Evolutionary conservation across 1,140 invertebrate genomes (phyloP).

Genomic region (Pogonognathellus flavescens): DNA sequence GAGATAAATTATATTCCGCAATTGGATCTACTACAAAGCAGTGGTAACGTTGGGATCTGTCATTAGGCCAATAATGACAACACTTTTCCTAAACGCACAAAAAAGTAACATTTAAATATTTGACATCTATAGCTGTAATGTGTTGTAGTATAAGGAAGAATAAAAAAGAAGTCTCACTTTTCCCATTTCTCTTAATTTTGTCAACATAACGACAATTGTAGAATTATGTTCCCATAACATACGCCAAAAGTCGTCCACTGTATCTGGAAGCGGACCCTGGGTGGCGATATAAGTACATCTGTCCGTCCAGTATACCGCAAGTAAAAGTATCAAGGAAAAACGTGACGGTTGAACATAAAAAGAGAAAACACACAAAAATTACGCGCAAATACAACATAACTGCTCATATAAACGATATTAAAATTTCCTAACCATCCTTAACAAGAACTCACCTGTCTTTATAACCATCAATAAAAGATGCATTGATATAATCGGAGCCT

Average conservation of each 20-base stretch:
- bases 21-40: conserved; percentile 99
- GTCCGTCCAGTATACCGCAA: conserved; percentile 37
- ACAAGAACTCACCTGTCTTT: conserved; percentile 66
- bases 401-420: background rate
- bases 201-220: conserved; percentile 98
- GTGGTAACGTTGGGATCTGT: conserved; percentile 94
- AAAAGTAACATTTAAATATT: background rate
- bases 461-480: conserved; percentile 97
- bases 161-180: conserved; percentile 76
- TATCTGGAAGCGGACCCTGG: conserved; percentile 95
- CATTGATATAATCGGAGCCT: conserved; percentile 99
- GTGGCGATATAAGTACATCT: conserved; percentile 93
- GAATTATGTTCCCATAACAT: conserved; percentile 99
- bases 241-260: conserved; percentile 98
- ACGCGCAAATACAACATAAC: conserved; percentile 26
- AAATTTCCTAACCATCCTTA: background rate
- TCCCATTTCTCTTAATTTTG: conserved; percentile 97
- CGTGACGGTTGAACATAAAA: conserved; percentile 37
- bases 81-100: conserved; percentile 86
- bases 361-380: background rate
- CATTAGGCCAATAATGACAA: conserved; percentile 98
- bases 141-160: background rate
- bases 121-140: background rate
- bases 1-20: conserved; percentile 99
- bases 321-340: background rate